Evolutionary conservation across 2,888 invertebrate genomes (phyloP), one percentile per base, ranked within the genome.

Genomic region (Cyrtodaria siliqua): DNA sequence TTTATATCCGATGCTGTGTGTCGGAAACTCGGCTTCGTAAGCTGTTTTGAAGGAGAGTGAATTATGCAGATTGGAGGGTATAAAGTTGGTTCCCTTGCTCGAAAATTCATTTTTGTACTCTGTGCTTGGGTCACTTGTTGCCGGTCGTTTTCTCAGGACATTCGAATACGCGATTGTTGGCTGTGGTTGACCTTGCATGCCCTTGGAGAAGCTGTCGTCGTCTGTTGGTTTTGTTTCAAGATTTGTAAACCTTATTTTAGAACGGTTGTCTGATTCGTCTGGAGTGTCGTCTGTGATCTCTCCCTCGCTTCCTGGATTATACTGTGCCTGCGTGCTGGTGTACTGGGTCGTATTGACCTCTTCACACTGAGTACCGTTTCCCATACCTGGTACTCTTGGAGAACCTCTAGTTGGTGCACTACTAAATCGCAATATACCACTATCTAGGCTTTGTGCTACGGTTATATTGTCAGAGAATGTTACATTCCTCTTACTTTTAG

Each of bases 381-480:
- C 56, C 14, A 29, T 42, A 20, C 47, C 20, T 16, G 60, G 44
- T 2, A 74, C 68, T 27, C 72, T 61, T 16, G 70, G 70, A 16
- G 80, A 73, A 18, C 80, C 82, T 24, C 79, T 50, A n/a, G 82
- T 79, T 6, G 82, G 84, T 14, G 86, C 83, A 33, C 86, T 86
- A 33, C 82, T 79, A 9, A 87, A 61, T 42, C 84, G 52, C 14
- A 87, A 53, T 14, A 83, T 80, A 14, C 85, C 86, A 33, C 78
- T 81, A 33, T 87, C 86, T 4, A 83, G 76, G 52, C 87, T 84
- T n/a, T 85, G 82, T 16, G 89, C 89, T 8, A 90, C 87, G 8
- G 81, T 87, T 26, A 90, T 83, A 52, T 83, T 86, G 53, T 87
- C 87, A 26, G 83, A 78, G 74, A 91, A 91, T 63, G 86, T 85